Evolutionary conservation across 2,797 vertebrate species (phyloP).

Genomic region (Rhynchotus rufescens): DNA sequence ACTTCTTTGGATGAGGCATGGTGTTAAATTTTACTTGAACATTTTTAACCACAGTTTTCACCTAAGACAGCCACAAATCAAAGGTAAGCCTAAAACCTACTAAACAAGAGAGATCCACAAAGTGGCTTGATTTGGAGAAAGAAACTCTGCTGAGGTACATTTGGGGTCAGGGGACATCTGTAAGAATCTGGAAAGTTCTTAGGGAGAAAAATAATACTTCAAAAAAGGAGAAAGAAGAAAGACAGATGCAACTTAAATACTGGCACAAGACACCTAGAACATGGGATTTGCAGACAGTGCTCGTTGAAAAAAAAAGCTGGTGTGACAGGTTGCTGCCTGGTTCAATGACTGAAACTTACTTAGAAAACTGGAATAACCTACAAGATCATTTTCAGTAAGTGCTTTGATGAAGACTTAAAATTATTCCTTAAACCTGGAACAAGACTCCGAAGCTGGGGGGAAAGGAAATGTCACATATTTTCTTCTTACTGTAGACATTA

Average conservation of each 20-base stretch:
- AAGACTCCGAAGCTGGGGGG: not conserved
- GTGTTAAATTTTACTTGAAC: not conserved
- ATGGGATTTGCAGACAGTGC: not conserved
- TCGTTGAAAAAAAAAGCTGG: not conserved
- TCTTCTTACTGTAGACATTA: not conserved
- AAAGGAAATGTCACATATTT: not conserved
- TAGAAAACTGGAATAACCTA: not conserved
- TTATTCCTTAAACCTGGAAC: not conserved
- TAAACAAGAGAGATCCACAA: not conserved
- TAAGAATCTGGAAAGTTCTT: not conserved
- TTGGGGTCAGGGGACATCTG: not conserved
- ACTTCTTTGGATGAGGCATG: not conserved
- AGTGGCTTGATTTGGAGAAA: not conserved
- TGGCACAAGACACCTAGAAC: not conserved
- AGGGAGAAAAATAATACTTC: not conserved
- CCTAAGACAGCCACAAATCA: not conserved
- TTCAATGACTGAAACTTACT: not conserved
- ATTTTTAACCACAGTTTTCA: not conserved
- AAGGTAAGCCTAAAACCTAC: not conserved
- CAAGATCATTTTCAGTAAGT: not conserved
- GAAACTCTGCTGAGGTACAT: not conserved
- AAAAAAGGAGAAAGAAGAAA: not conserved
- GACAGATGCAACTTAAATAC: not conserved
- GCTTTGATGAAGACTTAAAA: not conserved
- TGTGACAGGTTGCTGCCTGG: not conserved